Evolutionary conservation across 53 echinoderm and acorn worm species (phyloP).

Genomic region (Actinopyga echinites): DNA sequence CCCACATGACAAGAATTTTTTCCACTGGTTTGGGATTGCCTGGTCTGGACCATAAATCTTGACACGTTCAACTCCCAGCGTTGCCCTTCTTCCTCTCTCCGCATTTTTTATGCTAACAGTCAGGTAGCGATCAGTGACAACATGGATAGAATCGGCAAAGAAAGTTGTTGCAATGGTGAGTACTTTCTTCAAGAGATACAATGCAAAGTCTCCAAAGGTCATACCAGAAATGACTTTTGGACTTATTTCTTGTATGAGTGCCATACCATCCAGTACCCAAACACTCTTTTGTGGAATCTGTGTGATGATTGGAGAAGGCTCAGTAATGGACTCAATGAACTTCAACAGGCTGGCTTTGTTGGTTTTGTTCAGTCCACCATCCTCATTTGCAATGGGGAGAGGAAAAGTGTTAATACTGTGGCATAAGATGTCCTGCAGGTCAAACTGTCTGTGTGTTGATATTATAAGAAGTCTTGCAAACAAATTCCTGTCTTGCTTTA

Average conservation of each 20-base stretch:
- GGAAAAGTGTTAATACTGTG: constrained; percentile 51
- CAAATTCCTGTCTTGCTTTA: constrained; percentile 53
- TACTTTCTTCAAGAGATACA: constrained; percentile 19
- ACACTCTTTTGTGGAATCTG: constrained; percentile 22
- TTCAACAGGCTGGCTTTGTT: constrained; percentile 55
- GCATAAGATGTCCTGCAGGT: constrained; percentile 25
- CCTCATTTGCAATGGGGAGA: constrained; percentile 23
- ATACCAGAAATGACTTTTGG: constrained; percentile 13
- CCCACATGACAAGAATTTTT: constrained; percentile 58
- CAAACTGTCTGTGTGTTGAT: constrained; percentile 25
- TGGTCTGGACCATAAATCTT: constrained; percentile 61
- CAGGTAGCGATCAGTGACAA: constrained; percentile 63
- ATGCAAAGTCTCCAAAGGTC: constrained; percentile 51
- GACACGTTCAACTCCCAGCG: constrained; percentile 40
- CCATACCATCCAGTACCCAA: constrained; percentile 67
- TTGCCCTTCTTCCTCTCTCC: constrained; percentile 52
- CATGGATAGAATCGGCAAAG: constrained; percentile 24
- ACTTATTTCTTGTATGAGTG: constrained; percentile 56
- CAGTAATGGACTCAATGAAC: constrained; percentile 39
- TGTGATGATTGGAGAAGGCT: constrained; percentile 29
- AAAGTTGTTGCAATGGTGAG: constrained; percentile 12
- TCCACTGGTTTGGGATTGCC: constrained; percentile 66
- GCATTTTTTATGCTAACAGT: constrained; percentile 58
- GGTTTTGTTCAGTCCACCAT: constrained; percentile 49
- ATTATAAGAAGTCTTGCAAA: constrained; percentile 53